Conservation (phyloP, 2,888 invertebrate genomes). For the Notodonta dromedarius region DNA sequence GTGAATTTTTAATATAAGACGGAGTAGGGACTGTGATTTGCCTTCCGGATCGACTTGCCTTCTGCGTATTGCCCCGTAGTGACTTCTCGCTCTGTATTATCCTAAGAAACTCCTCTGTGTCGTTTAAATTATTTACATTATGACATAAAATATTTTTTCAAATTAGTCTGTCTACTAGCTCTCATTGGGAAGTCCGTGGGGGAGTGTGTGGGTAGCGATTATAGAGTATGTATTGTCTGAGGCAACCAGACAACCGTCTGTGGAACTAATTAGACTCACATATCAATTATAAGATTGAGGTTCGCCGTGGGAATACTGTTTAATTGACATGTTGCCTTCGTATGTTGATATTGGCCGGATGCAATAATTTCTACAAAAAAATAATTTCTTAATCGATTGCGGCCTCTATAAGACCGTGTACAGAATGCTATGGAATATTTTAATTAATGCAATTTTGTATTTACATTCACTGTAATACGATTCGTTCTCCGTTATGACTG, state of each 20-base stretch:
- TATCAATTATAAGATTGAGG: constrained; percentile 55
- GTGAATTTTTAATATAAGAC: constrained; percentile 54
- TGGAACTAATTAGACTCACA: constrained; percentile 50
- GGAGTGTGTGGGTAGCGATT: constrained; percentile 22
- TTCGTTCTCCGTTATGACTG: constrained; percentile 52
- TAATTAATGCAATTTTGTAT: constrained; percentile 46
- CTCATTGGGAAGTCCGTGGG: constrained; percentile 27
- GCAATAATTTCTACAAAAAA: constrained; percentile 50
- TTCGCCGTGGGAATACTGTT: constrained; percentile 47
- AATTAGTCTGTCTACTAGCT: constrained; percentile 40
- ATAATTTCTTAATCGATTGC: constrained; percentile 40
- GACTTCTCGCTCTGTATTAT: constrained; percentile 52
- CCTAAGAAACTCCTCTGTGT: constrained; percentile 35
- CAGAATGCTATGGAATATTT: constrained; percentile 38
- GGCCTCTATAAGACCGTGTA: constrained; percentile 40
- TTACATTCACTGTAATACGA: constrained; percentile 43
- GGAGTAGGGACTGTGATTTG: constrained; percentile 67
- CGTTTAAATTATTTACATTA: constrained; percentile 51
- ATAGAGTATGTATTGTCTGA: constrained; percentile 19
- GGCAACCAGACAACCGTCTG: constrained; percentile 26
- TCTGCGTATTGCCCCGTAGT: constrained; percentile 59
- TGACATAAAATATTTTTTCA: constrained; percentile 50
- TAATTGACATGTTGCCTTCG: constrained; percentile 54
- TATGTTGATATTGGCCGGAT: constrained; percentile 51
- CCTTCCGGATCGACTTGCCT: constrained; percentile 75